Evolutionary conservation across 2,113 vertebrate genomes (phyloP).

Genomic region (Pyrgilauda ruficollis): DNA sequence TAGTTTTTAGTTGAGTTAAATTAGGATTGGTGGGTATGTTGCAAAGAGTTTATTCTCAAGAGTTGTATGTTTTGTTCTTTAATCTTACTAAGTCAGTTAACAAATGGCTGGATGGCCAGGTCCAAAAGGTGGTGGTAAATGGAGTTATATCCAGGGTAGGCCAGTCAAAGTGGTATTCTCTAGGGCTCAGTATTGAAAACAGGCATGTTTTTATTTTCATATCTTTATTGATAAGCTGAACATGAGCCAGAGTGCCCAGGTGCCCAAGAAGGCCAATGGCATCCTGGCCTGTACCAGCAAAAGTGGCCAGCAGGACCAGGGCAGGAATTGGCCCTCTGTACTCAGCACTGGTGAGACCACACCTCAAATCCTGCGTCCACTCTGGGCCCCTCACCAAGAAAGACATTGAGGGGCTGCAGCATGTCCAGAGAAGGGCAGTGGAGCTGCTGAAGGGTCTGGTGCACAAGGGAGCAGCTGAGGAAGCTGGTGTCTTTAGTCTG

Average conservation of each 20-base stretch:
- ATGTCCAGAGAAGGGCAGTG: rapidly evolving
- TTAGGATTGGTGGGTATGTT: background rate
- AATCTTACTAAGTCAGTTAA: background rate
- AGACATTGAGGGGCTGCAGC: background rate
- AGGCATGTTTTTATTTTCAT: background rate
- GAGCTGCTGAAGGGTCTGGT: background rate
- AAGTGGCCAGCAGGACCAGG: background rate
- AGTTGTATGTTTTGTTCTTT: background rate
- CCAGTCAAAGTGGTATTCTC: background rate
- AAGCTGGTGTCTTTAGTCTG: background rate
- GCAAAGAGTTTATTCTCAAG: background rate
- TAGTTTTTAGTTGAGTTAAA: background rate
- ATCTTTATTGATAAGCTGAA: background rate
- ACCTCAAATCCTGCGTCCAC: background rate
- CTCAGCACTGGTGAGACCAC: background rate
- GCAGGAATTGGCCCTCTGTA: rapidly evolving
- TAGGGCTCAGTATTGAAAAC: background rate
- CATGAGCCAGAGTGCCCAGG: rapidly evolving
- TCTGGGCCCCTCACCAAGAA: rapidly evolving
- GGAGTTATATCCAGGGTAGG: background rate
- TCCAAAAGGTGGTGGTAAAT: background rate
- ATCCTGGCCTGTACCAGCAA: background rate
- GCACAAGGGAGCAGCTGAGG: background rate
- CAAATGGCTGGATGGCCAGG: background rate
- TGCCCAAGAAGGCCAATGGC: too few species aligned